Percentiles rank a stretch among this genome's conserved stretches.
Evolutionary conservation across 2,797 vertebrate species (phyloP).

Genomic region (Champsocephalus gunnari): DNA sequence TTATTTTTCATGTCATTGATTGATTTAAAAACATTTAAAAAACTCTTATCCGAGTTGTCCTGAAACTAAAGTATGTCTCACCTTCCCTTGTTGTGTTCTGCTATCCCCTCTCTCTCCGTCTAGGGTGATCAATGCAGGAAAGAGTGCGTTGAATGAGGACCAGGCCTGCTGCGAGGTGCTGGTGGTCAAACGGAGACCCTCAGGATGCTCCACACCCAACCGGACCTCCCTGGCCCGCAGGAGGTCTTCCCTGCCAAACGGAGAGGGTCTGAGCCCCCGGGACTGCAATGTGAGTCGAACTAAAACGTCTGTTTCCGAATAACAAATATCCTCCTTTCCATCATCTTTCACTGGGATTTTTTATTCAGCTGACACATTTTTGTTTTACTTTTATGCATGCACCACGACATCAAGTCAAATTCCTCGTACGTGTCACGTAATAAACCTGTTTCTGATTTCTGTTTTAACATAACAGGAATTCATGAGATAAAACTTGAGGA

Average conservation of each 20-base stretch:
- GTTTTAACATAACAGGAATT: background rate
- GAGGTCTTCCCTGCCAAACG: conserved; percentile 94
- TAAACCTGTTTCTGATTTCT: too few relatives aligned
- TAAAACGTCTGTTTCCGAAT: background rate
- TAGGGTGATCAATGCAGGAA: conserved; percentile 98
- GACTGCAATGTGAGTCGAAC: conserved; percentile 86
- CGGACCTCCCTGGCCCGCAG: conserved; percentile 86
- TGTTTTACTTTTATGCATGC: too few relatives aligned
- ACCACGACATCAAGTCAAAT: too few relatives aligned
- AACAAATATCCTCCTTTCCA: background rate
- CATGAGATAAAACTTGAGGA: background rate
- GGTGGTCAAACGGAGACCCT: conserved; percentile 88
- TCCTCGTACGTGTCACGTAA: too few relatives aligned
- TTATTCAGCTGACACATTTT: background rate
- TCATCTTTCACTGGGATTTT: background rate
- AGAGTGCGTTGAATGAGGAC: conserved; percentile 97
- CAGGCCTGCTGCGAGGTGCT: conserved; percentile 97
- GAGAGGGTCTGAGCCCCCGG: conserved; percentile 89
- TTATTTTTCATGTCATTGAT: background rate
- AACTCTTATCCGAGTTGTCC: background rate
- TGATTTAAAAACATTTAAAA: background rate
- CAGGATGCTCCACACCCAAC: conserved; percentile 84
- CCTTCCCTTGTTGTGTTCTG: background rate
- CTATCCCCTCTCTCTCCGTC: conserved; percentile 10
- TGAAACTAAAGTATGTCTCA: background rate